phyloP scores from a whole-genome alignment of 2,113 vertebrate genomes.

The Bambusicola thoracicus region DNA sequence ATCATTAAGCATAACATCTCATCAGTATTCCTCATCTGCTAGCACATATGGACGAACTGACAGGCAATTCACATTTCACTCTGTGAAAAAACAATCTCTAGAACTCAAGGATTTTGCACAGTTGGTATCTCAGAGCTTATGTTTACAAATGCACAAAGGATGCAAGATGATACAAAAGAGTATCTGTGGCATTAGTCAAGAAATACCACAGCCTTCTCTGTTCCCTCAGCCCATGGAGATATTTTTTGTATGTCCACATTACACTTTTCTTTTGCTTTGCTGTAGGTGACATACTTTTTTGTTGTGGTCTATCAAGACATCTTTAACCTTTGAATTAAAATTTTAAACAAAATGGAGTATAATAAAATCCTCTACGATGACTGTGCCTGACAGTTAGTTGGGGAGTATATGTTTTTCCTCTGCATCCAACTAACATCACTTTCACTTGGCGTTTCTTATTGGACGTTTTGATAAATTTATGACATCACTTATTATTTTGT shows the following conservation, averaged over 20 bases:
- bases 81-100: background rate
- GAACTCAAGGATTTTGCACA: background rate
- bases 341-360: background rate
- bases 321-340: background rate
- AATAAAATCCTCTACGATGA: background rate
- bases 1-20: background rate
- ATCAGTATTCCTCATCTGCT: background rate
- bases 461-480: background rate
- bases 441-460: background rate
- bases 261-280: background rate
- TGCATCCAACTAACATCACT: background rate
- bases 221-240: background rate
- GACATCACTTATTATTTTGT: conserved; percentile 1
- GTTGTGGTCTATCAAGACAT: background rate
- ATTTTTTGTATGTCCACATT: background rate
- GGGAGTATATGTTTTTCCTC: background rate
- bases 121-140: background rate
- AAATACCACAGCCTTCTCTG: background rate
- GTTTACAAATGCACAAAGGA: background rate
- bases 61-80: background rate
- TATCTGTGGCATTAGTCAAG: background rate
- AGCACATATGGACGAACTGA: background rate
- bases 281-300: background rate
- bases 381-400: background rate
- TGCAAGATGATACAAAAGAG: background rate